Evolutionary conservation across 2,797 vertebrate species (phyloP), one percentile per base, ranked within the genome.

Genomic region (Varecia variegata): DNA sequence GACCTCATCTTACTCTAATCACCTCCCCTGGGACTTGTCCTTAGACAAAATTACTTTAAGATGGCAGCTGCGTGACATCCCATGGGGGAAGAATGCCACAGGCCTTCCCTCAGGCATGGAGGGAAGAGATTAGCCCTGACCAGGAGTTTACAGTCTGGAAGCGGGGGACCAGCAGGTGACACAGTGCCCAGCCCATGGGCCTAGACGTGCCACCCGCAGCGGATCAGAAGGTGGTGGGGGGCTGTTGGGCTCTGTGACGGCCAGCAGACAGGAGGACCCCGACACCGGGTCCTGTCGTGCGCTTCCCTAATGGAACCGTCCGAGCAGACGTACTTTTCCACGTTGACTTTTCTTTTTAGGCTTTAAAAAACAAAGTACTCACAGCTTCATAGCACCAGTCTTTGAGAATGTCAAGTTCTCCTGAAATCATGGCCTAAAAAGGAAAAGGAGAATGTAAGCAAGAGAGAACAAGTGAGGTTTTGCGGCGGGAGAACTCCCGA

Each of bases 371-470:
- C 27, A n/a, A 68, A 40, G 30, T 62, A 98, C 99, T 95, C 98
- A 99, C 99, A 58, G 99, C 99, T 98, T 99, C 99, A 14, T 99
- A 99, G 98, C 99, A 99, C 99, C 99, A 99, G 94, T 99, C 99
- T 98, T 99, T 99, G 97, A 99, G 99, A 25, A 99, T 99, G 21
- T 99, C 99, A 38, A 99, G 99, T 90, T 99, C 99, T 54, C 99
- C 99, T 86, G 98, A 98, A 92, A 99, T 99, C 99, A 99, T 99
- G 0, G 99, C 99, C 99, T 99, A 94, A 23, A 84, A 96, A 38
- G 93, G 79, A 62, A 74, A 65, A 65, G 52, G 43, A 21, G 70
- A 89, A 50, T 68, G 40, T 1, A 56, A 95, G 21, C 45, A 45
- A 45, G 0, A 14, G 0, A 74, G 35, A 58, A 68, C 12, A 1